Evolutionary conservation across 2,113 vertebrate genomes (phyloP).

Genomic region (Heteronetta atricapilla): DNA sequence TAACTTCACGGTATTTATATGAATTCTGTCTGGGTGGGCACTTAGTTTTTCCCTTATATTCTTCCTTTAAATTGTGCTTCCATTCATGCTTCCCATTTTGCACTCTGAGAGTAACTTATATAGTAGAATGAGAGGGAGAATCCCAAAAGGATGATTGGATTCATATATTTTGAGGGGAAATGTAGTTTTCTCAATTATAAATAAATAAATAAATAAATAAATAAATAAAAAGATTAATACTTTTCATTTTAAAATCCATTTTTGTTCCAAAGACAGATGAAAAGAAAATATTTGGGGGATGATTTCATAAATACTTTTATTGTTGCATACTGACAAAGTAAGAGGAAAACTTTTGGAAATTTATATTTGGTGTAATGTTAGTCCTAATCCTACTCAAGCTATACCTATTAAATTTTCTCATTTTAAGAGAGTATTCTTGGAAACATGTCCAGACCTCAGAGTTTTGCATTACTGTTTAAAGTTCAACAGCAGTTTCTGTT

Average conservation of each 20-base stretch:
- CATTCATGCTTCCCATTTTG: neutral
- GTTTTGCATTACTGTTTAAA: neutral
- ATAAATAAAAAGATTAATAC: neutral
- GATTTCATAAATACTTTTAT: neutral
- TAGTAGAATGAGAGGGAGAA: neutral
- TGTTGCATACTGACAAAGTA: neutral
- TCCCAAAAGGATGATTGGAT: neutral
- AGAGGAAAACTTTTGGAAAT: neutral
- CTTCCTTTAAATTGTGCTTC: neutral
- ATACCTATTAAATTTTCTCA: neutral
- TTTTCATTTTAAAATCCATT: neutral
- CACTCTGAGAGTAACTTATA: neutral
- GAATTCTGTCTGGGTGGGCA: neutral
- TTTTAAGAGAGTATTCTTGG: neutral
- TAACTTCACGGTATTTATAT: neutral
- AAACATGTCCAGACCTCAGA: neutral
- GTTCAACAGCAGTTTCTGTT: neutral
- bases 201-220: neutral
- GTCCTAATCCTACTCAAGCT: no score
- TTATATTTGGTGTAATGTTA: neutral
- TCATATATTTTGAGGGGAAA: neutral
- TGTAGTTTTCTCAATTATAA: neutral
- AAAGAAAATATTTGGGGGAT: neutral
- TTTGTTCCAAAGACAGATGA: neutral
- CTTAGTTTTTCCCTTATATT: neutral